phyloP scores from a whole-genome alignment of 2,113 vertebrate genomes.

The Microtus ochrogaster region DNA sequence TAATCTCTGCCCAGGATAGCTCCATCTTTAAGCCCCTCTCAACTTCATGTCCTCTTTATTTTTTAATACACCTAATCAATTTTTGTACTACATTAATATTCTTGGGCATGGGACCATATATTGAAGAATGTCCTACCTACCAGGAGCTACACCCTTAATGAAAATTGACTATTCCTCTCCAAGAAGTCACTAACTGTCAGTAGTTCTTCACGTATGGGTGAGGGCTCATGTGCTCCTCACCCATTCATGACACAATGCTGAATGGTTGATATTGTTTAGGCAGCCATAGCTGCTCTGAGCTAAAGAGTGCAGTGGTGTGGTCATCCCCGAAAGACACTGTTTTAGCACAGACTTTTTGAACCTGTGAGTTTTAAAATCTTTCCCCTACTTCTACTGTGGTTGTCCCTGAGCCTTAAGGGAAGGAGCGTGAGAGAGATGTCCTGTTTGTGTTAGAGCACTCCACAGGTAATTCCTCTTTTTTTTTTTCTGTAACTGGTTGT shows the following conservation, averaged over 20 bases:
- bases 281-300: background rate
- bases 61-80: background rate
- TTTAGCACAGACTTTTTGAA: background rate
- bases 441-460: background rate
- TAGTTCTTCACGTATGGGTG: rapidly evolving
- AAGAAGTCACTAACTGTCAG: background rate
- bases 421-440: background rate
- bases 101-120: too few species aligned
- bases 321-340: background rate
- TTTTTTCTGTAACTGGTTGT: background rate
- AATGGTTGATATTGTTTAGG: background rate
- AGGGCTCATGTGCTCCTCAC: background rate
- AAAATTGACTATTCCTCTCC: background rate
- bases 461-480: background rate
- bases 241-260: too few species aligned
- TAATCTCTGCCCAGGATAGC: background rate
- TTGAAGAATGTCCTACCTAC: background rate
- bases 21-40: too few species aligned
- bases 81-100: background rate
- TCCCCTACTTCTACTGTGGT: too few species aligned
- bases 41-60: background rate
- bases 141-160: background rate
- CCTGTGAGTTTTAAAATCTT: background rate
- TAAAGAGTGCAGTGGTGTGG: too few species aligned
- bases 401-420: background rate